These are phyloP conservation scores for Calycopis cecrops DNA, from an alignment of 1,140 invertebrate genomes.

Conservation along the genomic window DNA sequence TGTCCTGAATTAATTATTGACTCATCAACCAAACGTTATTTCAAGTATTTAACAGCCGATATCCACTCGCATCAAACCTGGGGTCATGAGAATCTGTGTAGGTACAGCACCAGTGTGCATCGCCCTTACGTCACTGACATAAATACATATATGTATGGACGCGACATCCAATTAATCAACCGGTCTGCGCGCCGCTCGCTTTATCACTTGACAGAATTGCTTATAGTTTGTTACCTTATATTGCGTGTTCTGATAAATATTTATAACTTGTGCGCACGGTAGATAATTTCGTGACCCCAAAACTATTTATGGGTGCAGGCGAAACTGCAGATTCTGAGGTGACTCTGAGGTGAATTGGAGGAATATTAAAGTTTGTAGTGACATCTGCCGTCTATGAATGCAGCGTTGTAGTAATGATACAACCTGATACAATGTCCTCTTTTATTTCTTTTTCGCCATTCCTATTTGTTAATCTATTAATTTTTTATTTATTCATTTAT, in stretches of 20 bases:
- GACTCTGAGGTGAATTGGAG: not conserved
- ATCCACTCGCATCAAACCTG: not conserved
- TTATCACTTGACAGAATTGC: conserved; percentile 18
- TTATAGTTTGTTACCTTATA: conserved; percentile 13
- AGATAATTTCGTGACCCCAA: conserved; percentile 7
- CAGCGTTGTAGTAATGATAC: too few species aligned
- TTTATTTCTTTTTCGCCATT: too few species aligned
- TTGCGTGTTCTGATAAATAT: conserved; percentile 15
- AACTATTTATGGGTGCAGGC: not conserved
- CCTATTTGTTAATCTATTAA: too few species aligned
- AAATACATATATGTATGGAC: conserved; percentile 17
- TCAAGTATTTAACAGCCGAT: not conserved
- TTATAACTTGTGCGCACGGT: conserved; percentile 5
- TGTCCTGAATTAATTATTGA: not conserved
- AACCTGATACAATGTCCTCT: too few species aligned
- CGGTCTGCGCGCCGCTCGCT: not conserved
- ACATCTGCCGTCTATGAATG: too few species aligned
- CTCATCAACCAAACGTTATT: not conserved
- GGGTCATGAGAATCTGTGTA: not conserved
- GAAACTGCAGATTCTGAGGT: not conserved
- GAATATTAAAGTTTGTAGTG: not conserved
- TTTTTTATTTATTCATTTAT: too few species aligned
- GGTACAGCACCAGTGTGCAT: not conserved
- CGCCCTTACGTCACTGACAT: conserved; percentile 14
- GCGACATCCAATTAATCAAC: conserved; percentile 17